phyloP scores from a whole-genome alignment of 2,113 vertebrate genomes.

The Paramormyrops kingsleyae region DNA sequence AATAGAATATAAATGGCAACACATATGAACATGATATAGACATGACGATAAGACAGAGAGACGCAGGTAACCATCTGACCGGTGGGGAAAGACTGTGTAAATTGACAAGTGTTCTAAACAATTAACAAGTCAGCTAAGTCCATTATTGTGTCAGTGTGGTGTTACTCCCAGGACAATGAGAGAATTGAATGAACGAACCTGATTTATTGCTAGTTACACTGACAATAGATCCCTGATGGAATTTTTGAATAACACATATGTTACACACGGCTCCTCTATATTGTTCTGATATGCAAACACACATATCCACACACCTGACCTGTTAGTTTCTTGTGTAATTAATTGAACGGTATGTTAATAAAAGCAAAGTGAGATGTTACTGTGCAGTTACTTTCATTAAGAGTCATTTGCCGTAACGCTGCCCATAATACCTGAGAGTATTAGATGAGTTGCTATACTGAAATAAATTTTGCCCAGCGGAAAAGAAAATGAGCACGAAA shows the following conservation, averaged over 20 bases:
- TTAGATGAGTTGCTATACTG: not conserved
- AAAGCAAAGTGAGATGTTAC: not conserved
- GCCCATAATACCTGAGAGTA: not conserved
- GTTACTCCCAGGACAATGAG: not conserved
- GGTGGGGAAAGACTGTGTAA: not conserved
- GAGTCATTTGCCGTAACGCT: not conserved
- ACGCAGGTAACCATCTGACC: not conserved
- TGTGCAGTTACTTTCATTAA: not conserved
- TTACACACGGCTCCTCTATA: not conserved
- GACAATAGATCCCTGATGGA: not conserved
- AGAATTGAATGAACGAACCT: not conserved
- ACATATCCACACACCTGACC: not conserved
- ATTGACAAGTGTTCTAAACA: not conserved
- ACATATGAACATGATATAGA: not conserved
- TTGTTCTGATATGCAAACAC: not conserved
- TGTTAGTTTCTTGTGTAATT: not conserved
- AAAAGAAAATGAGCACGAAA: not conserved
- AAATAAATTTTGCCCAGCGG: not conserved
- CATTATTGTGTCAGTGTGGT: not conserved
- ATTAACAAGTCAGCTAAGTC: not conserved
- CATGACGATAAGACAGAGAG: not conserved
- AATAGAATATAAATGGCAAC: not conserved
- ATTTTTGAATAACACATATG: not conserved
- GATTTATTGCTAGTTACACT: not conserved
- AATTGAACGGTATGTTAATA: not conserved